These are phyloP conservation scores for Blera fallax DNA, from an alignment of 2,888 invertebrate species.

Conservation along the genomic window DNA sequence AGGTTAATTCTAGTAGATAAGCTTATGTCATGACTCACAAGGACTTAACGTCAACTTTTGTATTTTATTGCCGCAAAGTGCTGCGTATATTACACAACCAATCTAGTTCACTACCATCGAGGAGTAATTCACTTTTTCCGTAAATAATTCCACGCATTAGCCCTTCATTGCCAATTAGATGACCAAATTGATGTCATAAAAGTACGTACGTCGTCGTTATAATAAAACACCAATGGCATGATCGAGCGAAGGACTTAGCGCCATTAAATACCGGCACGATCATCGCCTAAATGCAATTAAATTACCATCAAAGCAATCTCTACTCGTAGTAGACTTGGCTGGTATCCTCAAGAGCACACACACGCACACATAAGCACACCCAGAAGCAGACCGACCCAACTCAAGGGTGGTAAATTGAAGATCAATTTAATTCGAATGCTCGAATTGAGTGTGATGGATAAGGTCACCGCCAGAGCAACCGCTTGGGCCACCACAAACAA, in stretches of 20 bases:
- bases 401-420: conserved; percentile 68
- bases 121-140: neutral
- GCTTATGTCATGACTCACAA: no score
- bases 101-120: no score
- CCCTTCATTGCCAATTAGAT: neutral
- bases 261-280: conserved; percentile 41
- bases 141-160: neutral
- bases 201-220: neutral
- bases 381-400: conserved; percentile 31
- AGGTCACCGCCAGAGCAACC: conserved; percentile 63
- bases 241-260: conserved; percentile 36
- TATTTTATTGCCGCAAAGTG: no score
- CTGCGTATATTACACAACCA: no score
- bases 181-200: neutral
- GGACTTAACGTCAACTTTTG: no score
- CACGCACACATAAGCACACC: neutral
- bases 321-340: neutral
- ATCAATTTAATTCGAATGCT: conserved; percentile 67
- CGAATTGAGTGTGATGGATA: conserved; percentile 64
- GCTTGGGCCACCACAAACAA: conserved; percentile 42
- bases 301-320: conserved; percentile 32
- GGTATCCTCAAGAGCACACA: conserved; percentile 18
- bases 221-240: neutral
- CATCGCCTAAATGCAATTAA: conserved; percentile 44
- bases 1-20: no score